Percentiles rank a stretch among this genome's conserved stretches.
These are phyloP conservation scores for Cyclopterus lumpus DNA, from an alignment of 2,797 vertebrate genomes.

Conservation along the genomic window DNA sequence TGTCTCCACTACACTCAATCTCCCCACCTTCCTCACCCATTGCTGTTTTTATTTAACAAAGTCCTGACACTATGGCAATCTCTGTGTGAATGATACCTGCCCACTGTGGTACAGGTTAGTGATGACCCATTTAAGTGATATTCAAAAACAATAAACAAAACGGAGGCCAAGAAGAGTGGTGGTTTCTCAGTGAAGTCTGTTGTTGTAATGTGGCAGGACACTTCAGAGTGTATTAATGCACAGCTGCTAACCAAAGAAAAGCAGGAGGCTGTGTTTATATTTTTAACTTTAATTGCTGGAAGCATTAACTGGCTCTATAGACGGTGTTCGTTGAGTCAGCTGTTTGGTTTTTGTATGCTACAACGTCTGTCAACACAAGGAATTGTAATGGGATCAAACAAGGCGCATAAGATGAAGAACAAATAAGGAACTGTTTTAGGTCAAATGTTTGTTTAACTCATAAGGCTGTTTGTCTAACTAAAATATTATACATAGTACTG, in stretches of 20 bases:
- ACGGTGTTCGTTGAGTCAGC: slow-evolving; percentile 20
- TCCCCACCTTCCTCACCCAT: neutral
- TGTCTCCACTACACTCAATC: neutral
- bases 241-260: neutral
- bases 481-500: neutral
- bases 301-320: slow-evolving; percentile 22
- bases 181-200: neutral
- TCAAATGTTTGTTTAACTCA: neutral
- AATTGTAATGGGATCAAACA: neutral
- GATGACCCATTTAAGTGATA: neutral
- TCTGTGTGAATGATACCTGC: neutral
- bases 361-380: neutral
- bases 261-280: neutral
- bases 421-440: neutral
- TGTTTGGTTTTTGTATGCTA: slow-evolving; percentile 1
- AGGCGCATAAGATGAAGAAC: neutral
- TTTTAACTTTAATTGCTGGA: slow-evolving; percentile 6
- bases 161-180: neutral
- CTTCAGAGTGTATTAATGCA: neutral
- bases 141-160: slow-evolving; percentile 18
- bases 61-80: neutral
- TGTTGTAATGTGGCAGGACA: neutral
- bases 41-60: slow-evolving; percentile 4
- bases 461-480: neutral
- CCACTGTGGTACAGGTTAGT: neutral